A percentile compares a stretch with the other conserved stretches of the same genome.
Conservation (phyloP, 2,113 vertebrate genomes). For the Danionella cerebrum region DNA sequence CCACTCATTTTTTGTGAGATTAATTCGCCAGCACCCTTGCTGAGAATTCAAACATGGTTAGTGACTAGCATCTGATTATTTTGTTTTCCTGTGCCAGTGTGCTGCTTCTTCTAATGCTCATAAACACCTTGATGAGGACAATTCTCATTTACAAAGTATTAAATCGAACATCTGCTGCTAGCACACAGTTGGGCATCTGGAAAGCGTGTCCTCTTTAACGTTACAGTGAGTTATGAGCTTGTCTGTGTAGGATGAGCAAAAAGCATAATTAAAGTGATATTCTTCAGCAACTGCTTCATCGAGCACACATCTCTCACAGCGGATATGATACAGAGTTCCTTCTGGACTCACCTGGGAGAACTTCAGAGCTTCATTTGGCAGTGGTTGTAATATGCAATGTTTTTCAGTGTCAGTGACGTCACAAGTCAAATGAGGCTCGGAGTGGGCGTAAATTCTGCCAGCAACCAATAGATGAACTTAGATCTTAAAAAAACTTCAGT, state of each 20-base stretch:
- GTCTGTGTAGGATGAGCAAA: neutral
- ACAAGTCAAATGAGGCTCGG: too few species aligned
- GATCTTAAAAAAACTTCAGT: too few species aligned
- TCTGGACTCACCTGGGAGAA: too few species aligned
- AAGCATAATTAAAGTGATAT: too few species aligned
- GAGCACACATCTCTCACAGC: neutral
- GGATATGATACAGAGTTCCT: neutral
- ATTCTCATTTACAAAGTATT: neutral
- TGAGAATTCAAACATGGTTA: neutral
- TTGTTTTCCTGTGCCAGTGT: neutral
- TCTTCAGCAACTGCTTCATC: too few species aligned
- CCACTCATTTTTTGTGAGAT: too few species aligned
- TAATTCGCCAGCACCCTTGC: too few species aligned
- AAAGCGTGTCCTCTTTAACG: neutral
- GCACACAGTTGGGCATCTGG: neutral
- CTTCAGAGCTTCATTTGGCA: too few species aligned
- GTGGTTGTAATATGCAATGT: too few species aligned
- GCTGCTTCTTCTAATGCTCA: neutral
- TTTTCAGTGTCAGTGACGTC: too few species aligned
- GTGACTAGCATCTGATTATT: neutral
- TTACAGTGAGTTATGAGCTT: neutral
- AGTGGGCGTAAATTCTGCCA: too few species aligned
- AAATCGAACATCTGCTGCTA: neutral
- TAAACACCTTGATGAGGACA: neutral
- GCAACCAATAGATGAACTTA: too few species aligned